Evolutionary conservation across 1,140 invertebrate species (phyloP).

Genomic region (Drosophila rhopaloa): DNA sequence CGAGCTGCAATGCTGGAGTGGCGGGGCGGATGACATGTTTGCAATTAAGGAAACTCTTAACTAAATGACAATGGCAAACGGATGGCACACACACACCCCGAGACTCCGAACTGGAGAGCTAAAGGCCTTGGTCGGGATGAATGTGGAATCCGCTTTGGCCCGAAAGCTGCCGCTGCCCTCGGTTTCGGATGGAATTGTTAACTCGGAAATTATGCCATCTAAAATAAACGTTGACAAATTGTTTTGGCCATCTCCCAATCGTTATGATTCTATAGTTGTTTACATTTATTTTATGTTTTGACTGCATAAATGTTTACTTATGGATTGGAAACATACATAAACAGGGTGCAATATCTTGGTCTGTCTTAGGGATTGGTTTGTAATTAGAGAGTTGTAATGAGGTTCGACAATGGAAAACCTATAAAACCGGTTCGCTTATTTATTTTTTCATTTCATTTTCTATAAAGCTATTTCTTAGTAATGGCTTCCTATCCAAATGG

Average conservation of each 20-base stretch:
- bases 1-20: neutral
- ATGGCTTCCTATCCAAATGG: too few relatives aligned
- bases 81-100: slow-evolving; percentile 34
- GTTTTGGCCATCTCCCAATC: slow-evolving; percentile 25
- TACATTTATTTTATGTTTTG: slow-evolving; percentile 36
- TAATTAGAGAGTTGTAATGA: neutral
- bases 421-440: too few relatives aligned
- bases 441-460: too few relatives aligned
- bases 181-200: slow-evolving; percentile 45
- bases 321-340: neutral
- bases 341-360: neutral
- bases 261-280: slow-evolving; percentile 24
- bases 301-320: slow-evolving; percentile 11
- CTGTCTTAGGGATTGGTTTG: neutral
- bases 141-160: slow-evolving; percentile 9
- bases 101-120: slow-evolving; percentile 13
- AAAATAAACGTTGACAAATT: slow-evolving; percentile 62
- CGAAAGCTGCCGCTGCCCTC: slow-evolving; percentile 9
- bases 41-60: slow-evolving; percentile 67
- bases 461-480: too few relatives aligned
- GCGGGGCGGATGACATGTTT: slow-evolving; percentile 46
- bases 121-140: neutral
- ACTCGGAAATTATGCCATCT: slow-evolving; percentile 57
- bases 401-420: too few relatives aligned
- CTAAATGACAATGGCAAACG: slow-evolving; percentile 63